Evolutionary conservation across 2,113 vertebrate species (phyloP), one percentile per base, ranked within the genome.

Genomic region (Puffinus mauretanicus): DNA sequence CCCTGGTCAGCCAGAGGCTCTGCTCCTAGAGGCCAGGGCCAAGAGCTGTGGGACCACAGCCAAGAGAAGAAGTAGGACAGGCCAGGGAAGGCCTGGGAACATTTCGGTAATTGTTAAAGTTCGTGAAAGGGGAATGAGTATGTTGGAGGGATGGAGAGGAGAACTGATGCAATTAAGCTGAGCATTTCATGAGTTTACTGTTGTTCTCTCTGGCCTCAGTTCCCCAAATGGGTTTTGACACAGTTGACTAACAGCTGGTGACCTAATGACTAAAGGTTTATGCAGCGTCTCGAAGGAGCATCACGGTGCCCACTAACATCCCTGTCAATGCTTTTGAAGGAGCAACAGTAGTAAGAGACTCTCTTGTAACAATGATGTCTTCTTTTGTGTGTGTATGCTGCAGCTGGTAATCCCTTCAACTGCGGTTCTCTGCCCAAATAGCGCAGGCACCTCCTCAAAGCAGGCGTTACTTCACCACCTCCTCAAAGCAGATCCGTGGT

Each of bases 41-140:
- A 90, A 84, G 66, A 75, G 44, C 80, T 76, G 44, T 69, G 78
- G 94, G 75, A 91, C 32, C 32, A 34, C 13, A 42, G 86, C 84
- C 81, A 91, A 69, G 24, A 84, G 62, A 49, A 88, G 61, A 95
- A 94, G 66, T 77, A 95, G 94, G 86, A 52, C 81, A 90, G 55
- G n/a, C 66, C 49, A n/a, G 46, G 73, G 54, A 79, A 91, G 22
- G 55, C 82, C 88, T 94, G 94, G 88, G 92, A 94, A 91, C 82
- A 73, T 69, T 88, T 65, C 14, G 10, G 44, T 95, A 62, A 51
- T 67, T 93, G 52, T 72, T 95, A 47, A 91, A 89, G 34, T 88
- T 80, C 24, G 2, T 73, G 52, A 86, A 87, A 89, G 51, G 8
- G 38, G 84, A 70, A 61, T 14, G 4, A 3, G 18, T 46, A 6